Conservation (phyloP, 2,888 invertebrate species). For the Eulithis prunata region DNA sequence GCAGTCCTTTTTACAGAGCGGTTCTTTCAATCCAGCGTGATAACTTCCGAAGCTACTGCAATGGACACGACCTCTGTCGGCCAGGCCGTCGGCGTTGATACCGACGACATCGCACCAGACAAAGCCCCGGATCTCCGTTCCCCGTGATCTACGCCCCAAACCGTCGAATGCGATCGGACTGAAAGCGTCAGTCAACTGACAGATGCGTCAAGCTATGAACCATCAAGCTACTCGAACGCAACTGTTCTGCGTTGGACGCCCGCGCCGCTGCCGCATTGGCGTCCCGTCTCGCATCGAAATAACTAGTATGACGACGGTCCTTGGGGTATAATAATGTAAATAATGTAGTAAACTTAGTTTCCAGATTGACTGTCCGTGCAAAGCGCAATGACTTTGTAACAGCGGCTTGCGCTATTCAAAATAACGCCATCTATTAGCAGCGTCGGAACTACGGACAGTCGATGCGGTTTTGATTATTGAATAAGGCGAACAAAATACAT, state of each 20-base stretch:
- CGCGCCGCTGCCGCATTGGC: conserved; percentile 79
- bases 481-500: conserved; percentile 71
- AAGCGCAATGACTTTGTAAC: conserved; percentile 57
- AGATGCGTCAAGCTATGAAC: conserved; percentile 28
- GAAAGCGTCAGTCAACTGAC: conserved; percentile 32
- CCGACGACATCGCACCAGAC: conserved; percentile 76
- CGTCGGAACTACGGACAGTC: conserved; percentile 47
- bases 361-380: conserved; percentile 54
- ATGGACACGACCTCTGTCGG: conserved; percentile 77
- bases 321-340: conserved; percentile 60
- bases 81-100: conserved; percentile 59
- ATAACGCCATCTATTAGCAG: conserved; percentile 51
- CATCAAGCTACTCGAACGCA: conserved; percentile 30
- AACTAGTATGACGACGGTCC: conserved; percentile 31
- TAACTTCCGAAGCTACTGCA: conserved; percentile 83
- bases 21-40: conserved; percentile 86
- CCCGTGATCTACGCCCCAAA: conserved; percentile 65
- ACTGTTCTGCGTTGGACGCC: conserved; percentile 74
- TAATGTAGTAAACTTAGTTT: conserved; percentile 65
- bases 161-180: conserved; percentile 46
- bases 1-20: conserved; percentile 74
- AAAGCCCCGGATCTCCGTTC: conserved; percentile 77
- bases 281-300: conserved; percentile 74
- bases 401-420: conserved; percentile 46
- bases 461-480: conserved; percentile 53